A percentile compares a stretch with the other conserved stretches of the same genome.
These are phyloP conservation scores for Tauraco erythrolophus DNA, from an alignment of 2,113 vertebrate species.

Conservation along the genomic window DNA sequence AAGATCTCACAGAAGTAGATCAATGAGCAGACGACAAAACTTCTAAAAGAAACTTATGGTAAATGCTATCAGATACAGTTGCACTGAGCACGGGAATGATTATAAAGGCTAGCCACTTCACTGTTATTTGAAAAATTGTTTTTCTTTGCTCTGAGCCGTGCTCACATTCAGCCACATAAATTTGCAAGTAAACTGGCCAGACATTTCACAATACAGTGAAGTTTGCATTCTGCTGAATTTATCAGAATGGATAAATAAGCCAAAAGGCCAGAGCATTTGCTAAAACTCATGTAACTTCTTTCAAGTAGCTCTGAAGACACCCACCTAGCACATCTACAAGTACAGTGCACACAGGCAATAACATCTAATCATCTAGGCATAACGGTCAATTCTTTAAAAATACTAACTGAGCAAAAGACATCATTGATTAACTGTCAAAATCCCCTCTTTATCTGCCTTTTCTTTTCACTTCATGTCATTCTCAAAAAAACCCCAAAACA, in stretches of 20 bases:
- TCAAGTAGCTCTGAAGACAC: not conserved
- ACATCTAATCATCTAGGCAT: not conserved
- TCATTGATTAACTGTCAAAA: not conserved
- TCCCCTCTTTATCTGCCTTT: not conserved
- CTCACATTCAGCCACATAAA: not conserved
- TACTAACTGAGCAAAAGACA: not conserved
- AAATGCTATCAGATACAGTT: not conserved
- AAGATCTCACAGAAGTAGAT: not conserved
- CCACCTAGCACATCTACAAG: not conserved
- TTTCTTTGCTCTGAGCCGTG: not conserved
- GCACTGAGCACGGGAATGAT: rapidly evolving
- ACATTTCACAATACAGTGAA: not conserved
- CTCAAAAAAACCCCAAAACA: not conserved
- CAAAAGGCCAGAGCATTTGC: not conserved
- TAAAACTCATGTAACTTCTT: not conserved
- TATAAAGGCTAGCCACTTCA: not conserved
- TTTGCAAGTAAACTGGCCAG: not conserved
- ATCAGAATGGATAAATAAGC: not conserved
- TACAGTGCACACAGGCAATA: not conserved
- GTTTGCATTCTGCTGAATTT: not conserved
- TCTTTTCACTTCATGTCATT: not conserved
- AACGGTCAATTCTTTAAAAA: not conserved
- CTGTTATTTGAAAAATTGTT: not conserved
- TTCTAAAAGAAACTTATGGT: not conserved
- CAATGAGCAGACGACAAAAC: not conserved